Conservation (phyloP, 1,140 invertebrate genomes). For the Cryptotermes secundus region DNA sequence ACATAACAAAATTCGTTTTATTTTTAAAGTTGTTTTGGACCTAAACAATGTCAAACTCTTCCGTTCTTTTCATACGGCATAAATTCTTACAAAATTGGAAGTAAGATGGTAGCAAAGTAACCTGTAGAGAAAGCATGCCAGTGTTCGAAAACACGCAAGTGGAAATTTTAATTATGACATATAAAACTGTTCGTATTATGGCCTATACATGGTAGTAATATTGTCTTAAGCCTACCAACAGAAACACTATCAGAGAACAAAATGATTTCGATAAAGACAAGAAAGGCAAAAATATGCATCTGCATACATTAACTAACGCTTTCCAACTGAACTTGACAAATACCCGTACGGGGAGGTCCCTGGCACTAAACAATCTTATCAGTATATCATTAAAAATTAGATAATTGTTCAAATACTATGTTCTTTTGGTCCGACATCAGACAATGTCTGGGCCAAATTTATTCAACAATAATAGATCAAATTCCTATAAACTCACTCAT, state of each 20-base stretch:
- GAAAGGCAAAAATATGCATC: neutral
- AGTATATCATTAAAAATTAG: slow-evolving; percentile 2
- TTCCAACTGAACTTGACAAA: slow-evolving; percentile 12
- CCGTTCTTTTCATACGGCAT: neutral
- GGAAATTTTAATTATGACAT: neutral
- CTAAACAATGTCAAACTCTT: slow-evolving; percentile 16
- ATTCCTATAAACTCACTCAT: neutral
- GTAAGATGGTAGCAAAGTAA: neutral
- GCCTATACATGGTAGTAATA: slow-evolving; percentile 16
- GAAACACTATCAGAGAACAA: neutral
- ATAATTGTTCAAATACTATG: neutral
- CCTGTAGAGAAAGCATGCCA: no score
- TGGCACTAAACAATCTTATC: neutral
- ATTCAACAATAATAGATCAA: no score
- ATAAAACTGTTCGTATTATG: neutral
- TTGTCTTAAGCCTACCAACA: slow-evolving; percentile 16
- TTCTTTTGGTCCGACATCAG: neutral
- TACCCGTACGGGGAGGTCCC: neutral
- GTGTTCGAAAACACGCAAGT: neutral
- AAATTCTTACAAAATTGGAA: slow-evolving; percentile 9
- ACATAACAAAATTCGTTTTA: slow-evolving; percentile 4
- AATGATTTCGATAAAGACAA: neutral
- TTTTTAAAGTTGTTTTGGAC: slow-evolving; percentile 14
- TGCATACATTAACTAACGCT: neutral
- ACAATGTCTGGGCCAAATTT: neutral